Evolutionary conservation across 2,113 vertebrate species (phyloP).

Genomic region (rat (Rattus norvegicus)): DNA sequence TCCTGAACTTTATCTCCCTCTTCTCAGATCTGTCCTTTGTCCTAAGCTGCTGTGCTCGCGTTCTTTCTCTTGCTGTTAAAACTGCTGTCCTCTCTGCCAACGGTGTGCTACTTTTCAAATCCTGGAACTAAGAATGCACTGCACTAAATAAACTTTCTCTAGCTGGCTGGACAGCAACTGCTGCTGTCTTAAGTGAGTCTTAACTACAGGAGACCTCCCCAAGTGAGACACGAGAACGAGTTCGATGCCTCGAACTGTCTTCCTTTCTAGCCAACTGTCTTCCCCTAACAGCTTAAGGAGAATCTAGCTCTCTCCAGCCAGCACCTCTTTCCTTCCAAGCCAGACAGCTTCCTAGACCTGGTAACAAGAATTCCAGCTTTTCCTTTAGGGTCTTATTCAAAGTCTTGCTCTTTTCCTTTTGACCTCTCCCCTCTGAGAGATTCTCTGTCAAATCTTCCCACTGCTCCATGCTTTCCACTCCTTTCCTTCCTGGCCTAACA

Average conservation of each 20-base stretch:
- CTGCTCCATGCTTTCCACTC: background rate
- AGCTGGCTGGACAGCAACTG: background rate
- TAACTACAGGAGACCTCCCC: too few species aligned
- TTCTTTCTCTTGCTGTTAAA: background rate
- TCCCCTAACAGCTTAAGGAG: background rate
- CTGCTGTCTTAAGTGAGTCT: background rate
- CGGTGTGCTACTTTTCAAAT: background rate
- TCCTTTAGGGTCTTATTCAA: background rate
- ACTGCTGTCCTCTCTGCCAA: background rate
- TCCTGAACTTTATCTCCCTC: background rate
- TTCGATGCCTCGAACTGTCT: background rate
- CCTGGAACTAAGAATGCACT: background rate
- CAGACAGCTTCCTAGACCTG: too few species aligned
- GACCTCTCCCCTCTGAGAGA: background rate
- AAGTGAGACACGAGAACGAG: too few species aligned
- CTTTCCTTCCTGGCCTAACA: background rate
- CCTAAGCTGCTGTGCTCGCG: background rate
- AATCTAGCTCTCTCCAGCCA: background rate
- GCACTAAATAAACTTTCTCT: background rate
- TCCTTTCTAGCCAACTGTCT: background rate
- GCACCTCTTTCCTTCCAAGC: too few species aligned
- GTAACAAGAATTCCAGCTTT: background rate
- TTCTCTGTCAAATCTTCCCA: background rate
- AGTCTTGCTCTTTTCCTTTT: background rate
- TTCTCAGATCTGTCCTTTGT: background rate